A percentile compares a stretch with the other conserved stretches of the same genome.
These are phyloP conservation scores for Nestor notabilis DNA, from an alignment of 2,113 vertebrate species.

Conservation along the genomic window DNA sequence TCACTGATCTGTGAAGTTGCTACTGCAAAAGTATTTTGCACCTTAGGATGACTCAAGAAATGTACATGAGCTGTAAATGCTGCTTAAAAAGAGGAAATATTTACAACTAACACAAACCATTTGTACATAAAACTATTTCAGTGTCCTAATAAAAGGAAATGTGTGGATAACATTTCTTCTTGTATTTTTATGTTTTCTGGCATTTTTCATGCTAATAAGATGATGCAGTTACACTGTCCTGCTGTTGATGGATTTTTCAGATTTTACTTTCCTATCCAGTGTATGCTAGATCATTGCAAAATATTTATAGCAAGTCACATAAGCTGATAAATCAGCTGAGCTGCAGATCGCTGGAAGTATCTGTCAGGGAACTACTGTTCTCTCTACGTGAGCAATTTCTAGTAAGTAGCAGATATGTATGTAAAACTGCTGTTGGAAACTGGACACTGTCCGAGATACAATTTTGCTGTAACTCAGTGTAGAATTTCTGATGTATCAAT, in stretches of 20 bases:
- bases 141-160: constrained; percentile 33
- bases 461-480: not conserved
- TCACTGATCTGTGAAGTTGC: constrained; percentile 39
- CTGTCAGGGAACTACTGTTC: not conserved
- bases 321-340: not conserved
- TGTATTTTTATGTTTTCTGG: not conserved
- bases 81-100: constrained; percentile 13
- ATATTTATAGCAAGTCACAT: not conserved
- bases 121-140: constrained; percentile 21
- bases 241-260: not conserved
- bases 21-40: not conserved
- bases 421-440: not conserved
- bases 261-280: not conserved
- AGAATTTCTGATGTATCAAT: not conserved
- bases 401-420: not conserved
- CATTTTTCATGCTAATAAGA: not conserved
- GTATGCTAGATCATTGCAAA: not conserved
- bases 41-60: constrained; percentile 31
- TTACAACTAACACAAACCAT: constrained; percentile 11
- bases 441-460: not conserved
- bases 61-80: constrained; percentile 32
- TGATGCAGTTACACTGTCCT: not conserved
- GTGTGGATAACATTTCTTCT: not conserved
- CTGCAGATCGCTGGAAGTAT: not conserved
- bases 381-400: not conserved